A percentile compares a stretch with the other conserved stretches of the same genome.
Conservation (phyloP, 2,113 vertebrate species). For the Pipra filicauda region DNA sequence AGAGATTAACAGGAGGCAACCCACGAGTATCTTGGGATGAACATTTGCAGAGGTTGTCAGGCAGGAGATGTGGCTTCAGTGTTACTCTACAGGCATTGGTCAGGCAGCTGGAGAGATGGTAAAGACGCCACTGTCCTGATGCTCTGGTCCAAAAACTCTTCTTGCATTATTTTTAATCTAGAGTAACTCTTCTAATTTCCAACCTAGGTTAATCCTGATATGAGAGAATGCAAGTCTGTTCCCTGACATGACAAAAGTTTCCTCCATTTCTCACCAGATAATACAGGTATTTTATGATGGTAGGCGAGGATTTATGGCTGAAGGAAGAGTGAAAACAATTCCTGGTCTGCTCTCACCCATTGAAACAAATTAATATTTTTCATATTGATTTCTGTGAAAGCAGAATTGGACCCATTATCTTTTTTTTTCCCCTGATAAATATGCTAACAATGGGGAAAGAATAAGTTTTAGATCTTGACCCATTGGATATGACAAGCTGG, state of each 20-base stretch:
- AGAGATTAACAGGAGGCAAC: not conserved
- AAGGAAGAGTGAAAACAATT: not conserved
- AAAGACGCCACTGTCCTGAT: not conserved
- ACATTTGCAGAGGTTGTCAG: not conserved
- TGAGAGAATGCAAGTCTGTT: not conserved
- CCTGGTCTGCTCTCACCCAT: not conserved
- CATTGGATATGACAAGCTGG: constrained; percentile 30
- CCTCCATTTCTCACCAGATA: not conserved
- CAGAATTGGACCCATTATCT: not conserved
- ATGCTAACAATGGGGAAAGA: not conserved
- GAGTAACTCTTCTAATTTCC: not conserved
- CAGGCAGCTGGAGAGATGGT: not conserved
- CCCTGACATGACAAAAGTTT: not conserved
- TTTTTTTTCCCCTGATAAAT: not conserved
- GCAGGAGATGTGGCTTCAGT: not conserved
- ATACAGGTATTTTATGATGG: not conserved
- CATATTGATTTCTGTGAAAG: not conserved
- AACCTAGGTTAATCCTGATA: not conserved
- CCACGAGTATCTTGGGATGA: not conserved
- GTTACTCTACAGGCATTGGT: not conserved
- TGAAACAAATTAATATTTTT: not conserved
- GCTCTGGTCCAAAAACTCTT: not conserved
- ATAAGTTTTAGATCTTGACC: constrained; percentile 32
- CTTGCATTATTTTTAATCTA: not conserved
- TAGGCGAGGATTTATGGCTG: not conserved